Evolutionary conservation across 1,140 invertebrate species (phyloP), one percentile per base, ranked within the genome.

Genomic region (Drosophila sp.): DNA sequence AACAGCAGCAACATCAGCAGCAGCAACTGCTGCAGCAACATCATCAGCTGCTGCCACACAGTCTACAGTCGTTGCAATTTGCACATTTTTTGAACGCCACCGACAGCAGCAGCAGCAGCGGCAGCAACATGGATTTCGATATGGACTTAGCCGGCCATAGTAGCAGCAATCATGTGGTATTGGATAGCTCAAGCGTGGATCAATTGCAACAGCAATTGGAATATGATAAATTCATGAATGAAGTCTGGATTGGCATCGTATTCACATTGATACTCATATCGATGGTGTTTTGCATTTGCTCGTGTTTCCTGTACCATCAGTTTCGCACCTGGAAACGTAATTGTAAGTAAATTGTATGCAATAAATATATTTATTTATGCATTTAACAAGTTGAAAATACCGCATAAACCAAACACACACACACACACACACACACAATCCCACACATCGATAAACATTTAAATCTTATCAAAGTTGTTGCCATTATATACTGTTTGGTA

Each of bases 171-270:
- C 87, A 76, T 50, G 76, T 91, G 11, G 61, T 90, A 11, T 70
- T 91, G 33, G 90, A 91, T 60, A 90, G 90, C 58, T 72, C 74
- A 66, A 84, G 77, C 33, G 80, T 90, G 40, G 78, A 91, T 60
- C 85, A 91, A 40, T 25, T 91, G 60, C 90, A 92, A 62, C 80
- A 90, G 61, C 91, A 92, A 67, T 30, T 91, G 60, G 91, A 92
- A 57, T 91, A 92, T 61, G 91, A 92, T 64, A 90, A 91, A 56
- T 92, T 92, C 66, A 92, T 92, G 87, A 92, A 92, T 80, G 91
- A 92, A 56, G 83, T 92, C 2, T 92, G 91, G 91, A 92, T 92
- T 38, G 91, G 91, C 17, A 83, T 92, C 69, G 91, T 92, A 25
- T 81, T 92, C 29, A 90, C 91, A 2, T 69, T 92, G 27, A 91